Evolutionary conservation across 2,113 vertebrate genomes (phyloP), one percentile per base, ranked within the genome.

Genomic region (Zapornia atra): DNA sequence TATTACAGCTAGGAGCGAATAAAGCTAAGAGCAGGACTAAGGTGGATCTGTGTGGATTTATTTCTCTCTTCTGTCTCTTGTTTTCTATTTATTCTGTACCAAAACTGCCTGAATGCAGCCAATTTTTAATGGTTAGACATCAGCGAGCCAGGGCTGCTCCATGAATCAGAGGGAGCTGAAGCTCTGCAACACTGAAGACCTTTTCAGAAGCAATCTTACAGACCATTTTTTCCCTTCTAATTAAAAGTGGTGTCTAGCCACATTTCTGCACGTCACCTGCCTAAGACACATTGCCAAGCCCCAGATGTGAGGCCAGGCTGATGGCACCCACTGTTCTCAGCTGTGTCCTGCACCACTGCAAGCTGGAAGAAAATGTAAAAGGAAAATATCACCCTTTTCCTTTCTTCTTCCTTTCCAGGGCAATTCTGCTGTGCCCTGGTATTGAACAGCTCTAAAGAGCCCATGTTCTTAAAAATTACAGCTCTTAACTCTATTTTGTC

Each of bases 121-220:
- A 76, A 7, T 69, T 76, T 93, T 93, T 95, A 79, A 91, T 83
- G 87, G 79, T 65, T 22, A 81, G 42, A 60, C 69, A 85, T 77
- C 79, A 91, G 33, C 1, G 7, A 94, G 84, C 42, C 84, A 80
- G 42, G 12, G 19, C 1, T 82, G 60, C 66, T 70, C 31, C 57
- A 65, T 94, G 83, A 91, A 93, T 92, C 91, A 91, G 24, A 31
- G 73, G 46, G 56, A 93, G 59, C 18, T 92, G 92, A 73, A 94
- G 83, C 86, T 72, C 77, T 94, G 42, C 90, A 81, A 18, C 48
- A 51, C 48, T 36, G 26, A 91, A 84, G 44, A 18, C 40, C 29
- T 94, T 96, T 94, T 61, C 76, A 92, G 66, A 79, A 80, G 80
- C 54, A 75, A 78, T 90, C 66, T 93, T 2, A 0, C 29, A 31